phyloP scores from a whole-genome alignment of 2,797 vertebrate genomes.

The Micromesistius poutassou region DNA sequence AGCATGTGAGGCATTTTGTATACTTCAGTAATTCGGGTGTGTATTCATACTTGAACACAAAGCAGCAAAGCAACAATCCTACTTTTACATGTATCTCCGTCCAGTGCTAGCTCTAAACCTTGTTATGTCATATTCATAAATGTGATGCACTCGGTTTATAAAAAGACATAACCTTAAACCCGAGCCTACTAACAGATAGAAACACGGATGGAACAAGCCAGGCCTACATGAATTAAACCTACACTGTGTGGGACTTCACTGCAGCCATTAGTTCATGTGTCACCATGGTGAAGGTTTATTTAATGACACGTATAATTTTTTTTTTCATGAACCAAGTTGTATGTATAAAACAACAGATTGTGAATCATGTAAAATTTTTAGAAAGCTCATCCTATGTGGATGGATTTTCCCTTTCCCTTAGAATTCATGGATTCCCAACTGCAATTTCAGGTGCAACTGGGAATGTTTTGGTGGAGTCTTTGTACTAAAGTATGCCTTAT shows the following conservation, averaged over 20 bases:
- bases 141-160: not conserved
- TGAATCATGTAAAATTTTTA: not conserved
- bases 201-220: not conserved
- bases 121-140: not conserved
- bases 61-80: not conserved
- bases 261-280: not conserved
- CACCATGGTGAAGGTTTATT: not conserved
- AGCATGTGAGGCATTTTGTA: too few relatives aligned
- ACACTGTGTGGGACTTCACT: not conserved
- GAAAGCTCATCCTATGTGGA: not conserved
- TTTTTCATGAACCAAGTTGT: not conserved
- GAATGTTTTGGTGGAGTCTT: too few relatives aligned
- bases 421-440: too few relatives aligned
- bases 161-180: conserved; percentile 5
- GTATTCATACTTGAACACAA: not conserved
- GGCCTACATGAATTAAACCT: not conserved
- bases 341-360: not conserved
- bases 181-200: not conserved
- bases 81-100: not conserved
- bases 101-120: not conserved
- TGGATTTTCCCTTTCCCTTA: not conserved
- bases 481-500: not conserved
- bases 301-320: not conserved
- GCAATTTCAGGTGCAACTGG: too few relatives aligned
- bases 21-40: not conserved